Evolutionary conservation across 1,140 invertebrate species (phyloP).

Genomic region (Argopecten irradians): DNA sequence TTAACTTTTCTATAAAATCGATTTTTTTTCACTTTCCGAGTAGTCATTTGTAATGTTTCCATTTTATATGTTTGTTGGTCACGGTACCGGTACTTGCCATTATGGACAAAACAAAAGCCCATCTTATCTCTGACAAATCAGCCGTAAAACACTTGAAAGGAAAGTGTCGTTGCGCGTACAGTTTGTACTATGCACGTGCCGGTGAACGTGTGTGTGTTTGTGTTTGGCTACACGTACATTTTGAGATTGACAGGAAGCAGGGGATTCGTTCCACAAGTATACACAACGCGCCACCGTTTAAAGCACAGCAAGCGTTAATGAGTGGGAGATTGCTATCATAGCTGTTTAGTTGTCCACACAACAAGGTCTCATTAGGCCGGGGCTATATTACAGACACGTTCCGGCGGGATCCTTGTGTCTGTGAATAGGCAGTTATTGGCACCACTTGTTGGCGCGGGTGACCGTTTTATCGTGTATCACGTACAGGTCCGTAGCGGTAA

Average conservation of each 20-base stretch:
- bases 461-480: constrained; percentile 5
- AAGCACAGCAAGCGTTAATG: neutral
- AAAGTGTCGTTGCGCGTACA: neutral
- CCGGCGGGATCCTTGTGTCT: neutral
- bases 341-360: neutral
- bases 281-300: neutral
- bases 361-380: neutral
- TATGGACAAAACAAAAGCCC: neutral
- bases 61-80: too few relatives aligned
- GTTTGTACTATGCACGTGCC: neutral
- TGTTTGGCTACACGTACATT: neutral
- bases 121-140: neutral
- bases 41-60: too few relatives aligned
- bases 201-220: neutral
- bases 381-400: neutral
- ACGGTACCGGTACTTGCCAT: too few relatives aligned
- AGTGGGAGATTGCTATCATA: constrained; percentile 2
- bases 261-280: constrained; percentile 13
- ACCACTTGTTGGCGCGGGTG: neutral
- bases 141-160: neutral
- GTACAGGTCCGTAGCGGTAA: neutral
- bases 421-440: neutral
- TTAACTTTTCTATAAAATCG: too few relatives aligned
- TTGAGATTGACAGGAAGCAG: neutral
- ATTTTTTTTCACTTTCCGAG: too few relatives aligned